Base-by-base conservation (phyloP, 2,113 vertebrate genomes). In the Pterocles gutturalis region DNA sequence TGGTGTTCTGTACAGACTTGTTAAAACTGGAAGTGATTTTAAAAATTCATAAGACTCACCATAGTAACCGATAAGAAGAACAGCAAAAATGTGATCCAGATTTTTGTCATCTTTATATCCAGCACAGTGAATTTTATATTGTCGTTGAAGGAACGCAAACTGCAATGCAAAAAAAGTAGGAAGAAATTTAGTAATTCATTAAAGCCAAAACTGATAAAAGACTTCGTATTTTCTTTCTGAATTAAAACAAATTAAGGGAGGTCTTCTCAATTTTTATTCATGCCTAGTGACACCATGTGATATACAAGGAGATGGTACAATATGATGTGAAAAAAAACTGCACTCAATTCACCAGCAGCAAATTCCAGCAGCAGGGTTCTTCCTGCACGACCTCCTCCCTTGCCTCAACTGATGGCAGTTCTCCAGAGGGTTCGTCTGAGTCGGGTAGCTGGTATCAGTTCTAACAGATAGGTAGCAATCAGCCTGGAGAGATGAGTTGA, bases 1-100 rank as follows among this genome's bases (percentile, higher is more conserved):
- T 43, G 22, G 36, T 21, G 22, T 58, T 66, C 54, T 57, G 10
- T 65, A 88, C 9, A 34, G 9, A 25, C 9, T 7, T 64, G 34
- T 60, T 82, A 43, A 93, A 93, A 60, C 11, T 57, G 65, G 15
- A 93, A 77, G n/a, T 5, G 17, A 75, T 75, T 12, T 36, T 17
- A 41, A 83, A 90, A 79, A 90, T 31, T 51, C 10, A 15, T 73
- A 77, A 66, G 87, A 90, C 97, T 98, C 96, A 99, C 99, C 98
- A 96, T 58, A 46, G 97, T 89, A 60, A 98, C 69, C 10, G 91
- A 93, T 69, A 98, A 97, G 83, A 99, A 89, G 46, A 98, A 80
- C 18, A 99, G n/a, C 75, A 99, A 96, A 58, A 83, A 87, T 11
- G 96, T 89, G 69, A 94, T 95, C 96, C 91, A 94, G 14, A 61